Conservation (phyloP, 2,888 invertebrate genomes). For the Penaeus monodon region DNA sequence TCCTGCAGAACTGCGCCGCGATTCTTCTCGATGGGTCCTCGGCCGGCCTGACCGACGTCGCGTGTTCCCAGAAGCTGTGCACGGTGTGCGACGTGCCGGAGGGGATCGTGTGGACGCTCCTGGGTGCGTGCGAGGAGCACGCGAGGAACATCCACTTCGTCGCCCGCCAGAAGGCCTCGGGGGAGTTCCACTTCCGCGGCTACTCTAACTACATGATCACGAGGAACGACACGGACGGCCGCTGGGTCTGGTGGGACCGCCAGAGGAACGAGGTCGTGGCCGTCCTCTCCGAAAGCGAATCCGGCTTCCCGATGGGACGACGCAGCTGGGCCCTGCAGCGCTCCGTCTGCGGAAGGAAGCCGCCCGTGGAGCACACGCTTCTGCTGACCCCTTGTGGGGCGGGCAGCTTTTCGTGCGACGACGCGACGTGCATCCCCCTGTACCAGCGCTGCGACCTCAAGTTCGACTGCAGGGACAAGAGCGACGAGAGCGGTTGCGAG, state of each 20-base stretch:
- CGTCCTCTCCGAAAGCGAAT: conserved; percentile 22
- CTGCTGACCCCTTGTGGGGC: conserved; percentile 51
- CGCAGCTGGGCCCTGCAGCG: conserved; percentile 46
- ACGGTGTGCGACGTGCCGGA: conserved; percentile 52
- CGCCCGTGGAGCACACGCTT: conserved; percentile 26
- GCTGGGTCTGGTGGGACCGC: conserved; percentile 55
- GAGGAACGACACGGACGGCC: conserved; percentile 11
- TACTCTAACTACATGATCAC: conserved; percentile 56
- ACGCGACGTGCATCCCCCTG: conserved; percentile 58
- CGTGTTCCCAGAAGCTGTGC: conserved; percentile 46
- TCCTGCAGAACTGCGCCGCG: conserved; percentile 56
- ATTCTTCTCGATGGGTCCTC: conserved; percentile 26
- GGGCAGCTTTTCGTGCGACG: conserved; percentile 59
- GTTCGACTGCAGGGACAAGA: conserved; percentile 59
- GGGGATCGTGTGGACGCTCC: conserved; percentile 48
- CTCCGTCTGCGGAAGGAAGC: conserved; percentile 49
- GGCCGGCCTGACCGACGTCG: conserved; percentile 35
- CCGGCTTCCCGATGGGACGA: conserved; percentile 55
- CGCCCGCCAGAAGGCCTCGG: conserved; percentile 34
- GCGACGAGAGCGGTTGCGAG: conserved; percentile 62
- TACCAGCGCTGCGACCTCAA: conserved; percentile 61
- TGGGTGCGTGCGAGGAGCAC: conserved; percentile 56
- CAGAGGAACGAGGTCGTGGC: conserved; percentile 50
- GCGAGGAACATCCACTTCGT: conserved; percentile 53
- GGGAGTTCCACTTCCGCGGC: conserved; percentile 49